Percentiles rank a stretch among this genome's conserved stretches.
phyloP scores from a whole-genome alignment of 2,113 vertebrate species.

The Notothenia coriiceps region DNA sequence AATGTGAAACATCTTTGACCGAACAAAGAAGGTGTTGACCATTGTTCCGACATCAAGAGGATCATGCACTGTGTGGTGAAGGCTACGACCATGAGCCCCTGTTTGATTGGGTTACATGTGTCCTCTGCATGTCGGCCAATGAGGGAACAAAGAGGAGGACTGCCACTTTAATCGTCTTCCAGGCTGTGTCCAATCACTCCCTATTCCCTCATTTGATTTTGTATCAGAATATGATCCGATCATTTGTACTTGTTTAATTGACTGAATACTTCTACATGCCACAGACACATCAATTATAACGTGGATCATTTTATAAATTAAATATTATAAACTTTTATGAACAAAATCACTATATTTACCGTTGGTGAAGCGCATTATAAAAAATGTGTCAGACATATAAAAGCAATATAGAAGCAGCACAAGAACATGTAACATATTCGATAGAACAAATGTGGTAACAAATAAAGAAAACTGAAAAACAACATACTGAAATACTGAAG shows the following conservation, averaged over 20 bases:
- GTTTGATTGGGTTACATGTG: constrained; percentile 23
- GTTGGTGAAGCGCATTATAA: not conserved
- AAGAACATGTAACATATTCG: not conserved
- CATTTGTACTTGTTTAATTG: too few relatives aligned
- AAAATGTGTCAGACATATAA: not conserved
- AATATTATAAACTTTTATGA: not conserved
- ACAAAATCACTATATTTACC: not conserved
- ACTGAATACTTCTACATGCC: too few relatives aligned
- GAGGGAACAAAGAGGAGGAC: not conserved
- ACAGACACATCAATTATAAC: too few relatives aligned
- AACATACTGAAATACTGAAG: not conserved
- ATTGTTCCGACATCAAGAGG: constrained; percentile 14
- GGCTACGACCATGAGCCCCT: not conserved
- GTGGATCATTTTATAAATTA: too few relatives aligned
- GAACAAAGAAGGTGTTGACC: constrained; percentile 9
- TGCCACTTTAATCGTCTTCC: not conserved
- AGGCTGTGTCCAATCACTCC: not conserved
- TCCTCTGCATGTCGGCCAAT: not conserved
- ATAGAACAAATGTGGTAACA: not conserved
- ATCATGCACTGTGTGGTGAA: constrained; percentile 6
- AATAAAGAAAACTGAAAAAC: not conserved
- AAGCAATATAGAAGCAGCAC: not conserved
- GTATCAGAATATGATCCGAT: not conserved
- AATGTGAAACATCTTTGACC: constrained; percentile 23
- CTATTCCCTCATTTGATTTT: not conserved